Base-by-base conservation (phyloP, 2,888 invertebrate species). In the Mamestra brassicae region DNA sequence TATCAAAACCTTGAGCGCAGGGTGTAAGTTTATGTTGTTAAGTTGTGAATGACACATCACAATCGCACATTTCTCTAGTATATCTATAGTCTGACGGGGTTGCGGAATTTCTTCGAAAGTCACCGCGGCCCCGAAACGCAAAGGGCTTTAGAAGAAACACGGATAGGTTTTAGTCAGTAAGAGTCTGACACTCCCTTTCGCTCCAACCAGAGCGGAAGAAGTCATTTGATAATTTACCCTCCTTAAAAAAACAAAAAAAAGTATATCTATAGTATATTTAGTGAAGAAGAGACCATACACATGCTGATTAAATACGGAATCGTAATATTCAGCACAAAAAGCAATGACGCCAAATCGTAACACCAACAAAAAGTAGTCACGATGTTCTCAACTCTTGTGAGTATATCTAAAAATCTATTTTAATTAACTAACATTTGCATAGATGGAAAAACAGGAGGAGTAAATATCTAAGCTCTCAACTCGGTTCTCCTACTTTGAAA, bases 401-500 rank as follows among this genome's bases (percentile, higher is more conserved):
- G 36, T 54, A 42, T 54, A 54, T 52, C 52, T 26, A 62, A 38
- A 42, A 61, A n/a, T 13, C 58, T 65, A 45, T 47, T 52, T 26
- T 26, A 26, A 26, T 26, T 54, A 64, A 3, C 38, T 26, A 66
- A 63, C 11, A 81, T 69, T 81, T 67, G 54, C 68, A 62, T 65
- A 13, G 7, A 74, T 68, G 10, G n/a, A 45, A 82, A 57, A 76
- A 70, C 26, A 42, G 11, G 61, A 42, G 11, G 61, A 68, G 57
- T 58, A 68, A 62, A 82, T 36, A 81, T 15, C 61, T 62, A 77
- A 63, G 66, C 66, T 70, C n/a, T 63, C 36, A 50, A 50, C 60
- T 55, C 36, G 42, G n/a, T 61, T 60, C 50, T 68, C 50, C 55
- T 74, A 57, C 82, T 71, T 65, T 50, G 57, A 69, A 83, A 80